A percentile compares a stretch with the other conserved stretches of the same genome.
Conservation (phyloP, 1,140 invertebrate species). For the Alviniconcha marisindica region DNA sequence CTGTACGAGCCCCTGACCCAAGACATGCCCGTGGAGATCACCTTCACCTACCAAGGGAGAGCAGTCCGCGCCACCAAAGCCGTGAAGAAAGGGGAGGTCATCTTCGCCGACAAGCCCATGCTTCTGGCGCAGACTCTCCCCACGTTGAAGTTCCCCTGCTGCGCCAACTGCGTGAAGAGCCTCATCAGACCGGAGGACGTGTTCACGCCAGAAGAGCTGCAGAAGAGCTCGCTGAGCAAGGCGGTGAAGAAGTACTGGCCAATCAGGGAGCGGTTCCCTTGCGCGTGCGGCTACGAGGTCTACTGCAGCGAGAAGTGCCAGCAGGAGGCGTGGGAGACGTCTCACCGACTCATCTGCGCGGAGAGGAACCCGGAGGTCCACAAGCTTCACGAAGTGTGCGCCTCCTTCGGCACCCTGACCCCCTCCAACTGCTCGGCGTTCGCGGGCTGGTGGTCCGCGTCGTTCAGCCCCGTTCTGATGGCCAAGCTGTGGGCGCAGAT, state of each 20-base stretch:
- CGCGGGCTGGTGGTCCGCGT: constrained; percentile 62
- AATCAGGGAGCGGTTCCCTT: constrained; percentile 40
- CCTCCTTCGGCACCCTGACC: constrained; percentile 41
- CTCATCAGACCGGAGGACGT: constrained; percentile 58
- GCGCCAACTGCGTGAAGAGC: constrained; percentile 57
- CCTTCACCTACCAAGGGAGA: constrained; percentile 57
- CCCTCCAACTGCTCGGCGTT: constrained; percentile 39
- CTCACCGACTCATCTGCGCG: constrained; percentile 62
- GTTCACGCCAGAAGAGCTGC: constrained; percentile 47
- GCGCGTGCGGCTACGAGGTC: constrained; percentile 50
- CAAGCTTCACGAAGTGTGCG: constrained; percentile 56
- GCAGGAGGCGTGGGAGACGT: constrained; percentile 57
- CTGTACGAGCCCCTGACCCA: constrained; percentile 57
- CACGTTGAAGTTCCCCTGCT: constrained; percentile 50
- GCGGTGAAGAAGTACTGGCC: constrained; percentile 58
- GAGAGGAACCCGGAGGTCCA: constrained; percentile 39
- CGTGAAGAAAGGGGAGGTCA: constrained; percentile 52
- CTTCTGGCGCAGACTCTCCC: constrained; percentile 58
- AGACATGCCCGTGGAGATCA: constrained; percentile 44
- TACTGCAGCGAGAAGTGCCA: constrained; percentile 61
- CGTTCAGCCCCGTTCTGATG: constrained; percentile 61
- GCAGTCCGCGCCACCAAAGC: constrained; percentile 45
- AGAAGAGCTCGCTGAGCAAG: constrained; percentile 44
- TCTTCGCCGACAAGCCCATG: constrained; percentile 57
- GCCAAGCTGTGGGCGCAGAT: constrained; percentile 62